Conservation (phyloP, 2,113 vertebrate genomes). For the Corythoichthys intestinalis region DNA sequence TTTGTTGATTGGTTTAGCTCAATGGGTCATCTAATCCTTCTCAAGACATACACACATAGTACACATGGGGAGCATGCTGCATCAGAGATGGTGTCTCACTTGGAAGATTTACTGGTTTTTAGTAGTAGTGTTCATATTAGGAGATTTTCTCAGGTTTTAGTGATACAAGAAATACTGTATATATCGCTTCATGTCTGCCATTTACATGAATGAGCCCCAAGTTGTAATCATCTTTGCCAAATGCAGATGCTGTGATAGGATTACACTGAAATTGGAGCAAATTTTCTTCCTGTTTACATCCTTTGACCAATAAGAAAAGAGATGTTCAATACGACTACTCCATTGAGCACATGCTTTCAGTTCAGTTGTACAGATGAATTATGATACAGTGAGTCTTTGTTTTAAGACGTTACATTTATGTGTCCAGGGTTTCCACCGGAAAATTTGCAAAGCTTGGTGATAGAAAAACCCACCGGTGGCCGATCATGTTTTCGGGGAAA, state of each 20-base stretch:
- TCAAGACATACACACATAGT: neutral
- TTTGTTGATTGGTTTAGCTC: conserved; percentile 35
- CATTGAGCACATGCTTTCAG: neutral
- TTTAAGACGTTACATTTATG: neutral
- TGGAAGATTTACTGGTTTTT: neutral
- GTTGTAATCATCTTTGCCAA: neutral
- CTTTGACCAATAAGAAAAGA: neutral
- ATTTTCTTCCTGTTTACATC: neutral
- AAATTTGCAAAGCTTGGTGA: too few species aligned
- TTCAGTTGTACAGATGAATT: neutral
- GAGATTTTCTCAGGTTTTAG: neutral
- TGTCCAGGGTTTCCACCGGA: neutral
- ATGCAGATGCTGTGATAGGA: neutral
- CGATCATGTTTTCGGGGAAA: too few species aligned
- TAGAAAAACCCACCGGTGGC: too few species aligned
- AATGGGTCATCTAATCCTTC: conserved; percentile 48
- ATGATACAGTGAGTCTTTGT: neutral
- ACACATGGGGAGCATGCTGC: conserved; percentile 29
- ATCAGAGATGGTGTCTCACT: conserved; percentile 37
- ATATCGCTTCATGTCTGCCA: neutral
- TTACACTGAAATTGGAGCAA: neutral
- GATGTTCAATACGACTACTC: neutral
- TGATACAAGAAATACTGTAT: neutral
- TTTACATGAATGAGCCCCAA: neutral
- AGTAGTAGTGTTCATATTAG: neutral